Percentiles rank a stretch among this genome's conserved stretches.
Conservation (phyloP, 2,113 vertebrate genomes). For the Ascaphus truei region DNA sequence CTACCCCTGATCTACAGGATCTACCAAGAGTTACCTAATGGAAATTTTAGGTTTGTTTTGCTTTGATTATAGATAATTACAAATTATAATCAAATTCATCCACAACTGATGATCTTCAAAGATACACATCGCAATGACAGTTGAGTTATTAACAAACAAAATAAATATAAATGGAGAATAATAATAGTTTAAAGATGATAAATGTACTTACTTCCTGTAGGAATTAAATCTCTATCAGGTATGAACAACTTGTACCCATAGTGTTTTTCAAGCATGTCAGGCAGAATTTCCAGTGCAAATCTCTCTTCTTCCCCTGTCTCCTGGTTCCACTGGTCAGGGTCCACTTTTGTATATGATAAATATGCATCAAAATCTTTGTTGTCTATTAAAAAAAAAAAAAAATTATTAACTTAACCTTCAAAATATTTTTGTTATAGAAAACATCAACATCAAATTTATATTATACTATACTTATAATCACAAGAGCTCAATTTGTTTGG, state of each 20-base stretch:
- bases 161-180: not conserved
- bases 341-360: slow-evolving; percentile 97
- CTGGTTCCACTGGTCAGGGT: slow-evolving; percentile 97
- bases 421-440: too few relatives aligned
- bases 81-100: too few relatives aligned
- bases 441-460: too few relatives aligned
- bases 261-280: slow-evolving; percentile 97
- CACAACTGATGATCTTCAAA: too few relatives aligned
- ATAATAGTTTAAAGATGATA: not conserved
- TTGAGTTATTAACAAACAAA: not conserved
- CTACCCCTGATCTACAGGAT: too few relatives aligned
- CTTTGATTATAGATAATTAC: too few relatives aligned
- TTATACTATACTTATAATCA: too few relatives aligned
- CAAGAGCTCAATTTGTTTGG: too few relatives aligned
- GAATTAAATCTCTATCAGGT: slow-evolving; percentile 96
- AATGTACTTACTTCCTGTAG: slow-evolving; percentile 91
- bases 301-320: slow-evolving; percentile 95
- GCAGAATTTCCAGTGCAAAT: slow-evolving; percentile 94
- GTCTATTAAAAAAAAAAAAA: slow-evolving; percentile 60
- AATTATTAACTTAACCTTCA: too few relatives aligned
- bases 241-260: slow-evolving; percentile 98
- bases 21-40: too few relatives aligned
- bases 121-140: too few relatives aligned
- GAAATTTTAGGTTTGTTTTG: too few relatives aligned
- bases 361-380: slow-evolving; percentile 98